Evolutionary conservation across 2,113 vertebrate genomes (phyloP), one percentile per base, ranked within the genome.

Genomic region (Dromiciops gliroides): DNA sequence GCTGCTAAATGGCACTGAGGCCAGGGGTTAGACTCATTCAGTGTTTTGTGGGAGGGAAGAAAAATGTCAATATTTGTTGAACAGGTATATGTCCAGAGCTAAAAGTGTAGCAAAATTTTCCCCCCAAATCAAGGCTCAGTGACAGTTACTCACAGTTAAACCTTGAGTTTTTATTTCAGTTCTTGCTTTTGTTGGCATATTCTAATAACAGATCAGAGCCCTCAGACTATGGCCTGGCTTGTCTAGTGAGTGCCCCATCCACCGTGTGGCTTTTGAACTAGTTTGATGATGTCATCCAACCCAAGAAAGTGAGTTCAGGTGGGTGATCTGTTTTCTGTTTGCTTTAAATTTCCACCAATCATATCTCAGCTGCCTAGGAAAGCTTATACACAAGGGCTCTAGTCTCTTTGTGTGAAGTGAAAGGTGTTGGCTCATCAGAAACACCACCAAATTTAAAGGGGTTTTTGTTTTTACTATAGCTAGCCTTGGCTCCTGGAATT

Each of bases 21-120:
- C 96, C 94, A 0, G 0, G 90, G 95, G 95, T 98, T 98, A 97
- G 96, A 98, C 94, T 98, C 97, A 98, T 98, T 94, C 96, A 95
- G 89, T 95, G 95, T 97, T 31, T 0, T 49, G 1, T 31, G 25
- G 67, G 53, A 50, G 11, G 51, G 91, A 51, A 96, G 96, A 94
- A 97, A 96, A 97, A 93, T 96, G 52, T 8, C 91, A 75, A 96
- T 52, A 37, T 97, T 97, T 97, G 95, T 98, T 96, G 94, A 93
- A 94, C 93, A 95, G 88, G 83, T 90, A 91, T 52, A 3, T 67
- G 49, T 91, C 91, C 96, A 50, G 94, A 31, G 93, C 95, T 75
- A 24, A 47, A 44, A 52, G 0, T 93, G 90, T 48, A 50, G 95
- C 95, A 10, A 3, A 53, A 0, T 50, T n/a, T 67, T 53, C 88